Conservation (phyloP, 2,113 vertebrate species). For the Paedocypris sp. region DNA sequence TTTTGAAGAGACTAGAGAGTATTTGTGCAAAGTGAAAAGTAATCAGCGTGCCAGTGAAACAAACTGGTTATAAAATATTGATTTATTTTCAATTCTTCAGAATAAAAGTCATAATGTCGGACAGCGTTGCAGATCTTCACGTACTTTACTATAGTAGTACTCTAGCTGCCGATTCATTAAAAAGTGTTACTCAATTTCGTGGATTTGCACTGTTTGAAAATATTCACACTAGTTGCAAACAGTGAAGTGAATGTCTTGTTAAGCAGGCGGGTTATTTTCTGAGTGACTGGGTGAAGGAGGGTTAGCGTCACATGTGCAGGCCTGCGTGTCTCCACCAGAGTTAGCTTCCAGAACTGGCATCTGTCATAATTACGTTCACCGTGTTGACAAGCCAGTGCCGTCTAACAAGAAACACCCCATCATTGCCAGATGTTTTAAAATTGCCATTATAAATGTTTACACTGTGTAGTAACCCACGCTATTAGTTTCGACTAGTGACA, state of each 20-base stretch:
- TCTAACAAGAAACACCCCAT: conserved; percentile 38
- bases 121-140: no score
- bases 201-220: conserved; percentile 14
- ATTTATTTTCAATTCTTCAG: no score
- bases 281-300: background rate
- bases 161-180: no score
- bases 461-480: conserved; percentile 38
- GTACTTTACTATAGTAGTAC: no score
- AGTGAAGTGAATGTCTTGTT: conserved; percentile 24
- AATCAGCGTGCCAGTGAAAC: no score
- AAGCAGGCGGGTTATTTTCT: background rate
- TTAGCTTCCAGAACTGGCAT: conserved; percentile 26
- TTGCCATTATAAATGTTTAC: conserved; percentile 46
- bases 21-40: no score
- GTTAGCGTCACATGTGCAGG: background rate
- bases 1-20: no score
- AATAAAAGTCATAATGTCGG: no score
- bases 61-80: no score
- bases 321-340: conserved; percentile 11
- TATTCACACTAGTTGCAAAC: conserved; percentile 18
- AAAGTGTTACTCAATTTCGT: conserved; percentile 27
- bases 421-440: conserved; percentile 43
- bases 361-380: conserved; percentile 31
- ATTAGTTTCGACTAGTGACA: conserved; percentile 33
- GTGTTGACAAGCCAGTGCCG: conserved; percentile 25